A percentile compares a stretch with the other conserved stretches of the same genome.
These are phyloP conservation scores for Ascidia mentula DNA, from an alignment of 23 tunicate genomes.

Conservation along the genomic window DNA sequence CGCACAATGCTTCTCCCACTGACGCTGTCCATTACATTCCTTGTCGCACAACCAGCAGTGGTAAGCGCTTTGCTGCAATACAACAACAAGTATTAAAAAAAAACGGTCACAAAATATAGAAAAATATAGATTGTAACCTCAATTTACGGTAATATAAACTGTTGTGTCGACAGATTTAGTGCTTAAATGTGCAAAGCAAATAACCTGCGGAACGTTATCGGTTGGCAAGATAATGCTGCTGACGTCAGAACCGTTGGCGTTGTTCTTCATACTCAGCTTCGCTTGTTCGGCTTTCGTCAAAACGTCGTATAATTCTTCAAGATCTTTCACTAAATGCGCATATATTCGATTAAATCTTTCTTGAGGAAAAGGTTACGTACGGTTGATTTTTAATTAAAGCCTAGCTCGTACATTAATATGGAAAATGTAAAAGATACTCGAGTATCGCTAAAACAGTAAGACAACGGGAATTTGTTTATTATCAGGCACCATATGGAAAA, in stretches of 20 bases:
- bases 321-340: constrained; percentile 85
- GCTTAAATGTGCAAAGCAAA: too few relatives aligned
- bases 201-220: constrained; percentile 59
- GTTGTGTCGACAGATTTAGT: too few relatives aligned
- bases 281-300: constrained; percentile 45
- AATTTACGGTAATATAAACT: too few relatives aligned
- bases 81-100: not conserved
- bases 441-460: too few relatives aligned
- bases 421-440: too few relatives aligned
- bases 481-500: too few relatives aligned
- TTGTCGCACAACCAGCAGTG: constrained; percentile 92
- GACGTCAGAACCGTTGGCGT: constrained; percentile 19
- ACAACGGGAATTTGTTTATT: too few relatives aligned
- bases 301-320: constrained; percentile 74
- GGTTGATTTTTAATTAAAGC: too few relatives aligned
- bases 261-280: constrained; percentile 17
- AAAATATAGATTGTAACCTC: too few relatives aligned
- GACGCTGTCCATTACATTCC: constrained; percentile 74
- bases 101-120: not conserved
- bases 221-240: constrained; percentile 56
- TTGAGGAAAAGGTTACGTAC: too few relatives aligned
- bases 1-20: constrained; percentile 79
- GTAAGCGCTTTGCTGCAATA: constrained; percentile 39
- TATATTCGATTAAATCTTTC: too few relatives aligned
- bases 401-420: too few relatives aligned